Percentiles rank a stretch among this genome's conserved stretches.
phyloP scores from a whole-genome alignment of 2,888 invertebrate genomes.

The Anticlea derivata region DNA sequence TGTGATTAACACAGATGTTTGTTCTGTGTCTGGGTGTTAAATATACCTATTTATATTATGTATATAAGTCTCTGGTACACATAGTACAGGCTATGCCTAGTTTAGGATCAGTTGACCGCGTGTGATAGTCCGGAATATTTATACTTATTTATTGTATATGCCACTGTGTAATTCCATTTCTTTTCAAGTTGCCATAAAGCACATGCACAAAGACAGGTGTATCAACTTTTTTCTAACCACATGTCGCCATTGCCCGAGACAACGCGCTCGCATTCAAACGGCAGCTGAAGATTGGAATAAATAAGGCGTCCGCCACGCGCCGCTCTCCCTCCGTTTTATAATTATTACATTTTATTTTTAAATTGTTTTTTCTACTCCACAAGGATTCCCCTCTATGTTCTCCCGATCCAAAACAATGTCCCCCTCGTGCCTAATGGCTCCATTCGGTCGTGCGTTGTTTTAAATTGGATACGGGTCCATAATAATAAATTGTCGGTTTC shows the following conservation, averaged over 20 bases:
- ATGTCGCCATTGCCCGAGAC: slow-evolving; percentile 58
- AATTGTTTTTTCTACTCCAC: slow-evolving; percentile 81
- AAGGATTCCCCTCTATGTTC: slow-evolving; percentile 76
- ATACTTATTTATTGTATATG: no score
- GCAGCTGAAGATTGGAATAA: slow-evolving; percentile 78
- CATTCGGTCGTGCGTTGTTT: slow-evolving; percentile 79
- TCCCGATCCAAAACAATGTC: slow-evolving; percentile 73
- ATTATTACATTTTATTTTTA: slow-evolving; percentile 84
- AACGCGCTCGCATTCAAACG: slow-evolving; percentile 65
- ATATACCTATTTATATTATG: no score
- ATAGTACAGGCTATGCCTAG: no score
- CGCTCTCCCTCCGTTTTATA: slow-evolving; percentile 77
- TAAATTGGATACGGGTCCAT: slow-evolving; percentile 83
- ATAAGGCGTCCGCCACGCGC: slow-evolving; percentile 79
- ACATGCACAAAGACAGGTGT: slow-evolving; percentile 38
- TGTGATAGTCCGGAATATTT: no score
- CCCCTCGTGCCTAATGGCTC: slow-evolving; percentile 71
- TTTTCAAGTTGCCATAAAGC: slow-evolving; percentile 26
- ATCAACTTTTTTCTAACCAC: slow-evolving; percentile 53
- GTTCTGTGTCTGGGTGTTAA: no score
- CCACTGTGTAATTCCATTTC: no score
- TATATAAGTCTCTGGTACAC: no score
- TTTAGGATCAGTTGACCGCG: no score
- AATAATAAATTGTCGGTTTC: slow-evolving; percentile 83
- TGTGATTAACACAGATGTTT: no score